Evolutionary conservation across 2,113 vertebrate genomes (phyloP).

Genomic region (Amazona vittata): DNA sequence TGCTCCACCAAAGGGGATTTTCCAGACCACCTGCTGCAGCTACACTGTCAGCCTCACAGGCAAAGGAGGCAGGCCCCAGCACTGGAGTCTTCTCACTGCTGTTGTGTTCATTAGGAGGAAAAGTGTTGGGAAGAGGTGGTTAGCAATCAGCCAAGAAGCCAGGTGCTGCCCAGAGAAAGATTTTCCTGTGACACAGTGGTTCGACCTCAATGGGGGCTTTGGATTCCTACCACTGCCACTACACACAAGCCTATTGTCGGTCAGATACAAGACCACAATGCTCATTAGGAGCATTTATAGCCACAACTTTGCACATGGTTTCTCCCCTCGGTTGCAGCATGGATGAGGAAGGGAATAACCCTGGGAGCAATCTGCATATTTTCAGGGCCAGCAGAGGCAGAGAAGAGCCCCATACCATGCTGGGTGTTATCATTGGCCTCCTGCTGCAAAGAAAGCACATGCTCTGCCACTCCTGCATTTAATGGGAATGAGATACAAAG

Average conservation of each 20-base stretch:
- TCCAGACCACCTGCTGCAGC: background rate
- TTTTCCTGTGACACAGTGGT: background rate
- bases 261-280: background rate
- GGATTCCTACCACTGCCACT: background rate
- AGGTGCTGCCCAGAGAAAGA: background rate
- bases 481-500: background rate
- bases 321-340: background rate
- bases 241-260: background rate
- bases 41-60: background rate
- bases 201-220: accelerated
- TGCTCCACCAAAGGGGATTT: background rate
- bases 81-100: background rate
- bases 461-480: background rate
- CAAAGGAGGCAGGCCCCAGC: background rate
- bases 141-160: too few species aligned
- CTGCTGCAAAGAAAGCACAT: background rate
- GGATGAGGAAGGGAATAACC: background rate
- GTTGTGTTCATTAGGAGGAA: background rate
- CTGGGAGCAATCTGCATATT: background rate
- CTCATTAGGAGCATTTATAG: background rate
- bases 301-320: background rate
- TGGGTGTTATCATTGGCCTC: background rate
- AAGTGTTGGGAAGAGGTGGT: background rate
- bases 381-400: background rate
- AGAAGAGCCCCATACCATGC: background rate